phyloP scores from a whole-genome alignment of 2,797 vertebrate species.

The Ceryle rudis region DNA sequence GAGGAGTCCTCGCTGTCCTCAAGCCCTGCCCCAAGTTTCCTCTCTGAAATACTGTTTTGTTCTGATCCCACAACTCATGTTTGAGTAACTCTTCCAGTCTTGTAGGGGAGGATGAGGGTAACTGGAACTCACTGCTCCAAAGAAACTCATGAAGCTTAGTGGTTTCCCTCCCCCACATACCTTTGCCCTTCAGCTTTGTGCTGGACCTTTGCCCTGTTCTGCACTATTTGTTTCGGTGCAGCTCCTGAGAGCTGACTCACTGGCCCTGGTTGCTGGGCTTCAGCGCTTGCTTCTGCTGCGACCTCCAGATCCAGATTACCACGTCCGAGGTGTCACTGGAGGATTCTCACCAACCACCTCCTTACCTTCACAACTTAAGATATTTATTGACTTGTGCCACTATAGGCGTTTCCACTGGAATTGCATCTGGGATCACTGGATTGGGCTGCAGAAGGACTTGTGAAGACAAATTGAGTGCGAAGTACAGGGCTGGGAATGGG shows the following conservation, averaged over 20 bases:
- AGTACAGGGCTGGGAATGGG: background rate
- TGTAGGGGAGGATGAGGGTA: background rate
- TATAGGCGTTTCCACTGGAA: accelerated
- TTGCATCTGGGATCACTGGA: background rate
- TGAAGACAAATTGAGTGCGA: background rate
- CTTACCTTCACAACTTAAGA: background rate
- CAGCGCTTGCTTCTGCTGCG: background rate
- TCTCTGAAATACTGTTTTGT: background rate
- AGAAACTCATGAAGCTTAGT: background rate
- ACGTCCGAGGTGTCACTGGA: accelerated
- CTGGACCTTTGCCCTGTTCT: constrained; percentile 68
- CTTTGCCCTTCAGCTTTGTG: constrained; percentile 64
- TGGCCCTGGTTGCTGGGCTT: background rate
- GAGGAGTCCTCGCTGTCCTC: background rate
- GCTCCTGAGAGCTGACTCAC: constrained; percentile 61
- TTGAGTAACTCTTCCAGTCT: background rate
- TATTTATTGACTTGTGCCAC: background rate
- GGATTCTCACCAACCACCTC: background rate
- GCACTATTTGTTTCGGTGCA: constrained; percentile 19
- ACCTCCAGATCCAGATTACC: background rate
- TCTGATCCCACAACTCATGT: background rate
- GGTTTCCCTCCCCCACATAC: background rate
- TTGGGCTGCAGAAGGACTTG: background rate
- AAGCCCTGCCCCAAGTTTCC: background rate
- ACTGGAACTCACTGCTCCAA: background rate